These are phyloP conservation scores for Cantharis rufa DNA, from an alignment of 2,888 invertebrate species.

Conservation along the genomic window DNA sequence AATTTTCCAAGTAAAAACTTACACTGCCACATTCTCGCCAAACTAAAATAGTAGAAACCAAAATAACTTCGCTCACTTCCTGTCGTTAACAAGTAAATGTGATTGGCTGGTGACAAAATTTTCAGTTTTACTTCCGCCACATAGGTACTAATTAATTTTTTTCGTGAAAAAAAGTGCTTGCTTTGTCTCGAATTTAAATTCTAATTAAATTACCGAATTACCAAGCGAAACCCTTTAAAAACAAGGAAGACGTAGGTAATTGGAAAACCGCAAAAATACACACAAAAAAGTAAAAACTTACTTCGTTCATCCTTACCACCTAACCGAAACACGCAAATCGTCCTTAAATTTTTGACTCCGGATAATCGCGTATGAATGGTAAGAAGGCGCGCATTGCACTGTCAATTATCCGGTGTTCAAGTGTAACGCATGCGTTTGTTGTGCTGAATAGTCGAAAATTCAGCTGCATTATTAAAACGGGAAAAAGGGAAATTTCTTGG, in stretches of 20 bases:
- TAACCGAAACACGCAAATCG: neutral
- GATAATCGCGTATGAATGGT: constrained; percentile 25
- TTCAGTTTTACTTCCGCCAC: constrained; percentile 1
- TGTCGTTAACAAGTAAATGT: constrained; percentile 20
- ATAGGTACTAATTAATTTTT: neutral
- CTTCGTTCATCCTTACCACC: neutral
- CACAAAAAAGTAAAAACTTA: constrained; percentile 1
- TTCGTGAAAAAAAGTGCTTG: neutral
- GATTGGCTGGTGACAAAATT: constrained; percentile 15
- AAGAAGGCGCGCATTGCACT: constrained; percentile 39
- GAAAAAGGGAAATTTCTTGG: neutral
- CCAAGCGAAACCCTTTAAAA: neutral
- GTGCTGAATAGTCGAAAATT: constrained; percentile 2
- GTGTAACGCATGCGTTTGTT: constrained; percentile 31
- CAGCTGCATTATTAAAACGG: neutral
- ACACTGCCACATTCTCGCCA: neutral
- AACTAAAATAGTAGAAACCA: constrained; percentile 5
- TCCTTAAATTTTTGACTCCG: neutral
- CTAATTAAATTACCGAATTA: neutral
- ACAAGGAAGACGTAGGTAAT: neutral
- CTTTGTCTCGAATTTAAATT: neutral
- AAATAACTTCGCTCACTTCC: constrained; percentile 19
- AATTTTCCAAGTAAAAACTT: neutral
- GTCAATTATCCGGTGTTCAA: constrained; percentile 35
- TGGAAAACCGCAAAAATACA: neutral